Evolutionary conservation across 2,888 invertebrate species (phyloP), one percentile per base, ranked within the genome.

Genomic region (Drosophila hamatofila): DNA sequence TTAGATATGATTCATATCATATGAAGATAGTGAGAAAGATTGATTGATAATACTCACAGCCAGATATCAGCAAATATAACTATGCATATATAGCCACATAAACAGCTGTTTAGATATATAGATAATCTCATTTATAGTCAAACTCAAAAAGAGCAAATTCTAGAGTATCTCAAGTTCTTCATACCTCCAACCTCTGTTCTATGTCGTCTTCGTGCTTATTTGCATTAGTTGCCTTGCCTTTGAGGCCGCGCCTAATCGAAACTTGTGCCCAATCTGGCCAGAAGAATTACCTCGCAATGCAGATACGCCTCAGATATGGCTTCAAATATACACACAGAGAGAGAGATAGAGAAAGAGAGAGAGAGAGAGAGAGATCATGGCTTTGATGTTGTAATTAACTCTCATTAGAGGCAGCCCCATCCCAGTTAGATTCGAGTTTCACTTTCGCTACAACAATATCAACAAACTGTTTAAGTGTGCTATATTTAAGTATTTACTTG

Each of bases 401-500:
- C 90, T 89, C 83, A 85, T 89, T 89, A 85, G 86, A 81, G 81
- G n/a, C 70, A 66, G 74, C 27, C 48, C 39, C 63, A 74, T 48
- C 42, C 33, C 62, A 63, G 56, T 35, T 52, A 42, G 48, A 73
- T 76, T 63, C 25, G 18, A 56, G 56, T 89, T 85, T 89, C 88
- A 85, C 84, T 85, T 85, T 85, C 89, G 89, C 84, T 84, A 69
- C 67, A 80, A 46, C 72, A 84, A 70, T 77, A 83, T 72, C 75
- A 83, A 86, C 78, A 78, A 77, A 72, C 75, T 75, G 66, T 78
- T 88, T 89, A 82, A 80, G 58, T 88, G 84, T 85, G 88, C 85
- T 89, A 88, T 88, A 88, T 85, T 88, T 89, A 89, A 88, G 83
- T 85, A 88, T 82, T 85, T 85, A 85, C 88, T 87, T 82, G 89